Conservation (phyloP, 2,888 invertebrate genomes). For the Amaurobius ferox region DNA sequence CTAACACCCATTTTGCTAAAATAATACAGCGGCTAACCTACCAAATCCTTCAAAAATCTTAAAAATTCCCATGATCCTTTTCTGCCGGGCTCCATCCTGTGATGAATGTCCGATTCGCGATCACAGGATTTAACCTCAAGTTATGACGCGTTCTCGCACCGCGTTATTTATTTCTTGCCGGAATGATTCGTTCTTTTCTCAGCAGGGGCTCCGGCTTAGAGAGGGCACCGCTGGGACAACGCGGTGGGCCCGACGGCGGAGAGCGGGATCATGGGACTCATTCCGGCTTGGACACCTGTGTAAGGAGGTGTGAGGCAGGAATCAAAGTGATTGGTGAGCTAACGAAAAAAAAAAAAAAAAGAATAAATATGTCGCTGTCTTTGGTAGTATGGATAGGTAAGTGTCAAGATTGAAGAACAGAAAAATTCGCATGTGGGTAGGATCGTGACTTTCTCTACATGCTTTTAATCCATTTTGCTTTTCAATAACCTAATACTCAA, state of each 20-base stretch:
- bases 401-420: no score
- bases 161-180: constrained; percentile 7
- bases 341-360: background rate
- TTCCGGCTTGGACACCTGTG: constrained; percentile 4
- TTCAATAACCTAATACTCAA: no score
- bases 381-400: background rate
- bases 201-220: background rate
- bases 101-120: constrained; percentile 1
- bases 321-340: background rate
- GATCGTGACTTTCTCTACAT: no score
- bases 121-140: constrained; percentile 50
- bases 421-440: no score
- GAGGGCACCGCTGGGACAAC: constrained; percentile 1
- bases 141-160: constrained; percentile 36
- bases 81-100: constrained; percentile 1
- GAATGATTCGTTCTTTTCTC: background rate
- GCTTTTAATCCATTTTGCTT: no score
- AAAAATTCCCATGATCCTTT: background rate
- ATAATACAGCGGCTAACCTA: no score
- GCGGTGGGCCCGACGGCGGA: background rate
- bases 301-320: constrained; percentile 7
- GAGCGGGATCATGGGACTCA: background rate
- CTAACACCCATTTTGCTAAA: no score
- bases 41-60: background rate
- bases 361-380: background rate